phyloP scores from a whole-genome alignment of 2,888 invertebrate genomes.

The Phortica okadai region DNA sequence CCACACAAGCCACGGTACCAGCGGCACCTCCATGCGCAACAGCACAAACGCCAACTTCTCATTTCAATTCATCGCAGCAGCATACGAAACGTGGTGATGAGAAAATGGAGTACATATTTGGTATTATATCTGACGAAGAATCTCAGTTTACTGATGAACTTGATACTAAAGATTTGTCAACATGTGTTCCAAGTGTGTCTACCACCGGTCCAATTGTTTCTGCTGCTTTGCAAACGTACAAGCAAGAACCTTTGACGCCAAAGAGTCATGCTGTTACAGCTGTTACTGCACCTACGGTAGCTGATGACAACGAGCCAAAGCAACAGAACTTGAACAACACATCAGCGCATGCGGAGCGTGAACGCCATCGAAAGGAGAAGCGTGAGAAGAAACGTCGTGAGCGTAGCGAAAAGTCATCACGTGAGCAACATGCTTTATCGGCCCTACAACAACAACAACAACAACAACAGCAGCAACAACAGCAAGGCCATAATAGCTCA shows the following conservation, averaged over 20 bases:
- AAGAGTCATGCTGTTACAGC: constrained; percentile 64
- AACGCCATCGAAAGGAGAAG: constrained; percentile 77
- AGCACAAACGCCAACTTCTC: constrained; percentile 19
- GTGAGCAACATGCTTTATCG: constrained; percentile 67
- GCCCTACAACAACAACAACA: constrained; percentile 58
- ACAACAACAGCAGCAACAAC: constrained; percentile 56
- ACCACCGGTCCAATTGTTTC: constrained; percentile 73
- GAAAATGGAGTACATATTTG: constrained; percentile 93
- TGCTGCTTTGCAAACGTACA: constrained; percentile 74
- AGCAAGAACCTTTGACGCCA: constrained; percentile 72
- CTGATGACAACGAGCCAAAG: constrained; percentile 61
- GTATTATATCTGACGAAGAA: constrained; percentile 87
- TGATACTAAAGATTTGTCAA: constrained; percentile 55
- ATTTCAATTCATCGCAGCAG: constrained; percentile 21
- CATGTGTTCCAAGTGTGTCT: constrained; percentile 35
- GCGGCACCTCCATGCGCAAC: constrained; percentile 13
- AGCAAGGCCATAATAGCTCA: constrained; percentile 43
- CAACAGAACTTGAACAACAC: constrained; percentile 55
- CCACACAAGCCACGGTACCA: constrained; percentile 42
- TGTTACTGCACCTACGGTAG: constrained; percentile 45
- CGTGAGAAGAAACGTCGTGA: constrained; percentile 82
- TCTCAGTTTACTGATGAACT: constrained; percentile 67
- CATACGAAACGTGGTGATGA: constrained; percentile 84
- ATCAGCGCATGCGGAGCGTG: constrained; percentile 68
- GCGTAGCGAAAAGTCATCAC: constrained; percentile 78